Evolutionary conservation across 2,113 vertebrate genomes (phyloP).

Genomic region (Sebastes fasciatus): DNA sequence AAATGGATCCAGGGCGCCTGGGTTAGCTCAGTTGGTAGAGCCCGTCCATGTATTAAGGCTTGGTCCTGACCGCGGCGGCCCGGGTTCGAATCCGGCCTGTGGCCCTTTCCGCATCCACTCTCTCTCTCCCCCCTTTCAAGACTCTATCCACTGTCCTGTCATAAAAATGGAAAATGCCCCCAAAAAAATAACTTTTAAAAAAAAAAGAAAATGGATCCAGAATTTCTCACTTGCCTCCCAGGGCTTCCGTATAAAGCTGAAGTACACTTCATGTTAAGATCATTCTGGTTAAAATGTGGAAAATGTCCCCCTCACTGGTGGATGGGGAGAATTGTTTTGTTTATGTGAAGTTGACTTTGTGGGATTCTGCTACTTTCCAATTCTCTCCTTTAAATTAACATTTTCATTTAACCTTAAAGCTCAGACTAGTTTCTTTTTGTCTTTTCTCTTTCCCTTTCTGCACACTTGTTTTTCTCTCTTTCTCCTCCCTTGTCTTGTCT

Average conservation of each 20-base stretch:
- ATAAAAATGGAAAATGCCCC: too few species aligned
- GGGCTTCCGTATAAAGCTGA: neutral
- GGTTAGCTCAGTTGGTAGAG: too few species aligned
- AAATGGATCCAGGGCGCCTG: too few species aligned
- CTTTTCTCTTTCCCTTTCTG: constrained; percentile 74
- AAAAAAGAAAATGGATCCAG: too few species aligned
- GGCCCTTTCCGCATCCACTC: too few species aligned
- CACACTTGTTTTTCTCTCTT: constrained; percentile 63
- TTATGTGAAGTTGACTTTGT: constrained; percentile 3
- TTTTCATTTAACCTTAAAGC: constrained; percentile 78
- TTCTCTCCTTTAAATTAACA: constrained; percentile 70
- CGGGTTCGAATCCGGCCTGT: too few species aligned
- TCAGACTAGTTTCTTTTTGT: constrained; percentile 85
- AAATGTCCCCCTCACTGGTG: neutral
- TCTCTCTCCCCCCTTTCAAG: too few species aligned
- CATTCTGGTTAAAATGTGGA: neutral
- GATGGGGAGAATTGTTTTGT: neutral
- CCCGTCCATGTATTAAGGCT: too few species aligned
- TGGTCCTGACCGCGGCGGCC: too few species aligned
- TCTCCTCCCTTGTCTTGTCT: constrained; percentile 36
- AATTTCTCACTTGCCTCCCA: too few species aligned
- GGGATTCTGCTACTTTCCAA: constrained; percentile 81
- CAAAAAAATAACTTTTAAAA: too few species aligned
- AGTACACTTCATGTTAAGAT: neutral
- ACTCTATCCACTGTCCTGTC: too few species aligned